These are phyloP conservation scores for Prinia subflava DNA, from an alignment of 2,113 vertebrate genomes.

Conservation along the genomic window DNA sequence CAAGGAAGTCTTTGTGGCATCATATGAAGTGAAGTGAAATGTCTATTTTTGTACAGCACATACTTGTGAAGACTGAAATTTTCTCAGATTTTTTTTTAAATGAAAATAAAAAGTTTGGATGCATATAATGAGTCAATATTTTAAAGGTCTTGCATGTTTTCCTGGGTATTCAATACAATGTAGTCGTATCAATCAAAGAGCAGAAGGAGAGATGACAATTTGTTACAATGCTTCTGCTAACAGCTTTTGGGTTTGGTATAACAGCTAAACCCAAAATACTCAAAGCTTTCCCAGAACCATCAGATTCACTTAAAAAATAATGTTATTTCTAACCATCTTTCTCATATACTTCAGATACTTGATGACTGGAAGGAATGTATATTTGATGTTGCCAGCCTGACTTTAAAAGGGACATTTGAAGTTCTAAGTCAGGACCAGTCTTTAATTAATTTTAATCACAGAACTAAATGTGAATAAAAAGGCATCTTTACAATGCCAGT, in stretches of 20 bases:
- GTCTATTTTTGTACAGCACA: background rate
- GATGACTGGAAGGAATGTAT: background rate
- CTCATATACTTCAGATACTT: background rate
- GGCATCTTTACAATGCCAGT: background rate
- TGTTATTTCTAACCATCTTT: background rate
- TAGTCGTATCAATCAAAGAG: background rate
- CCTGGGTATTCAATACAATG: background rate
- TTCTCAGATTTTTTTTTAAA: background rate
- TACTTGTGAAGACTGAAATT: background rate
- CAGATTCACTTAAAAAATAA: background rate
- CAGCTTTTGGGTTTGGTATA: background rate
- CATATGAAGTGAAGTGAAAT: background rate
- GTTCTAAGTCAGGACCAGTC: background rate
- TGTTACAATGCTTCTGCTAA: background rate
- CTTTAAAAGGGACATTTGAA: background rate
- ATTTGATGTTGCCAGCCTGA: background rate
- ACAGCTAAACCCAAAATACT: background rate
- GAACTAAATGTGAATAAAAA: background rate
- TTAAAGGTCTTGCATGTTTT: background rate
- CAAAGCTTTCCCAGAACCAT: background rate
- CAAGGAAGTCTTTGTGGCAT: background rate
- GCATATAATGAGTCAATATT: background rate
- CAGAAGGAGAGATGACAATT: background rate
- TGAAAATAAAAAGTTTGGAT: background rate
- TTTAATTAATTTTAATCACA: background rate